phyloP scores from a whole-genome alignment of 2,888 invertebrate species.

The Dicyrtomina minuta region DNA sequence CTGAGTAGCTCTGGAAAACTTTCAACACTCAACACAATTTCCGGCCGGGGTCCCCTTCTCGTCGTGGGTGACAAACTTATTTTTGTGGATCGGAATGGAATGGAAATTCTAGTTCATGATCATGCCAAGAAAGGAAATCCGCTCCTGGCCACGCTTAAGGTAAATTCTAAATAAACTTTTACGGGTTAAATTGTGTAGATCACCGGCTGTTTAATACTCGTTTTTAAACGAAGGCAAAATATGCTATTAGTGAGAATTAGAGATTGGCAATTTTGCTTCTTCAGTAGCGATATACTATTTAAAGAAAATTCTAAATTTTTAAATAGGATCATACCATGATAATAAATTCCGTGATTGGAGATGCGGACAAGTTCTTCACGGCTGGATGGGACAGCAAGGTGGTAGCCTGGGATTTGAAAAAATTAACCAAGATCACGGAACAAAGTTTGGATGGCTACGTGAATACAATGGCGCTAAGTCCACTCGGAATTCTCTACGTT shows the following conservation, averaged over 20 bases:
- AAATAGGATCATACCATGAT: conserved; percentile 41
- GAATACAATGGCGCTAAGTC: conserved; percentile 57
- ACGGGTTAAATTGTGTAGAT: no score
- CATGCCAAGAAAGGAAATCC: conserved; percentile 57
- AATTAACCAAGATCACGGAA: conserved; percentile 52
- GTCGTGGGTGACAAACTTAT: conserved; percentile 59
- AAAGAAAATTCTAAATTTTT: not conserved
- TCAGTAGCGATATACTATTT: no score
- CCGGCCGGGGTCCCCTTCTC: conserved; percentile 63
- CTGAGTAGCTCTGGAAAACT: no score
- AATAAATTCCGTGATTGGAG: conserved; percentile 36
- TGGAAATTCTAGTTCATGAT: conserved; percentile 62
- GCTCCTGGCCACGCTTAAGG: conserved; percentile 35
- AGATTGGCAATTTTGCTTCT: no score
- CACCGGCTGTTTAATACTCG: no score
- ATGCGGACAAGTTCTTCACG: conserved; percentile 49
- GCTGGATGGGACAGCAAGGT: conserved; percentile 60
- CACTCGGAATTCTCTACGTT: not conserved
- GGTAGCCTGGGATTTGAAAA: conserved; percentile 58
- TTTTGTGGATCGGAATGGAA: conserved; percentile 62
- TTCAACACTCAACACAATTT: no score
- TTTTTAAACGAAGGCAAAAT: not conserved
- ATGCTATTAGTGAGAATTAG: no score
- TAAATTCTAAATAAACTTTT: no score
- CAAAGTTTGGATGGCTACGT: conserved; percentile 56